Base-by-base conservation (phyloP, 2,888 invertebrate species). In the Frankliniella intonsa region DNA sequence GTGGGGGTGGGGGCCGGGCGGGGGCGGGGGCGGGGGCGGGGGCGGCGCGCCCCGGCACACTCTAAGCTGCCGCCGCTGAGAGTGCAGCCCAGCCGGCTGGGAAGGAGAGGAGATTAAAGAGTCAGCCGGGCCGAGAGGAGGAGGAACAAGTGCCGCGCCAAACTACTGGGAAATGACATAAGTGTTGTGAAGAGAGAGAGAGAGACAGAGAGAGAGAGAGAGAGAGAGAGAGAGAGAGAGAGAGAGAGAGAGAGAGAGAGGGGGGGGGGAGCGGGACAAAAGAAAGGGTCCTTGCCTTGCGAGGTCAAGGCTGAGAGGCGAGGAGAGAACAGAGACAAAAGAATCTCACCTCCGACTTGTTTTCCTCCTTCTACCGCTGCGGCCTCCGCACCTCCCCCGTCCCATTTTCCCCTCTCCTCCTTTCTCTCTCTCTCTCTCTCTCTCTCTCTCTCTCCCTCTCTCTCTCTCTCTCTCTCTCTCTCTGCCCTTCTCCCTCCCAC, bases 141-240 rank as follows among this genome's bases (percentile, higher is more conserved):
- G 62, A 62, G 17, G 62, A 62, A 62, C 19, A 17, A 62, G 62
- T 14, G 62, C 19, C 62, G 17, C 19, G 14, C 19, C 62, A 62
- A 62, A 62, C 62, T n/a, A 14, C 62, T 62, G 62, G 17, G 62
- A 62, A 62, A 62, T 62, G 62, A n/a, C 17, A 62, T 62, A 62
- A 62, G 12, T 62, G 62, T 14, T 19, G 62, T 7, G 19, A 3
- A 1, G 69, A 69, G 69, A 22, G 69, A 69, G 22, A 8, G 69
- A 69, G 69, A 76, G 69, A 76, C 8, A 25, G 69, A 76, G 69
- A 76, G 69, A 76, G 69, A 76, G 69, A 76, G 69, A 76, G 69
- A 76, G 69, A 76, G 69, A 76, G 69, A 76, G 69, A 76, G 69
- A 76, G 69, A 76, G 69, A 76, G 69, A 76, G 69, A 76, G 69